Evolutionary conservation across 2,888 invertebrate species (phyloP).

Genomic region (Augiades crinisus): DNA sequence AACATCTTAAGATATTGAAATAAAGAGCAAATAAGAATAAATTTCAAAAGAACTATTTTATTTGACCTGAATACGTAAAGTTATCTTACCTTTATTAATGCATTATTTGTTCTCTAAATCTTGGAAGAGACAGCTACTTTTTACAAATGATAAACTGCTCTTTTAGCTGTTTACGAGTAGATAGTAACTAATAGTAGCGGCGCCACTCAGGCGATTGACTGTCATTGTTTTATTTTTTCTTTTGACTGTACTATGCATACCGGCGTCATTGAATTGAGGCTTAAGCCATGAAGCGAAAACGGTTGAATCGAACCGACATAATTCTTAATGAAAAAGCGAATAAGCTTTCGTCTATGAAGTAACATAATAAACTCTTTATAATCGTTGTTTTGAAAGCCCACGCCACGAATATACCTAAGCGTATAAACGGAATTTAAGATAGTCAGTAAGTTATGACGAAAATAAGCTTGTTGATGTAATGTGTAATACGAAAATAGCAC

Average conservation of each 20-base stretch:
- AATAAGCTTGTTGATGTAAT: not conserved
- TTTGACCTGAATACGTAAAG: no score
- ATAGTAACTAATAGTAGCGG: conserved; percentile 53
- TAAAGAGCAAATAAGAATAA: no score
- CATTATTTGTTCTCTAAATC: not conserved
- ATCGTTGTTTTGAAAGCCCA: not conserved
- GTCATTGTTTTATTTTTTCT: conserved; percentile 47
- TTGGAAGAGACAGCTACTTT: not conserved
- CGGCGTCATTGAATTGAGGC: conserved; percentile 4
- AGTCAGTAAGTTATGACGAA: conserved; percentile 25
- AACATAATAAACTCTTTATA: not conserved
- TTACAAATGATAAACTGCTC: conserved; percentile 1
- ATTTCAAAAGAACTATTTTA: no score
- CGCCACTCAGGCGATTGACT: conserved; percentile 51
- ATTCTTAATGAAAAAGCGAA: not conserved
- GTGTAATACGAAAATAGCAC: no score
- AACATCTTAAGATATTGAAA: no score
- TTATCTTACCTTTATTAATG: not conserved
- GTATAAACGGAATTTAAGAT: conserved; percentile 32
- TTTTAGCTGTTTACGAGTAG: conserved; percentile 29
- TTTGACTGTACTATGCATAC: conserved; percentile 27
- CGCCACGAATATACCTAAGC: not conserved
- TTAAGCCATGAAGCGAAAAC: not conserved
- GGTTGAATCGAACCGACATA: not conserved
- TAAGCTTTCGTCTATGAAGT: not conserved